These are phyloP conservation scores for Diarsia dahlii DNA, from an alignment of 2,888 invertebrate genomes.

Conservation along the genomic window DNA sequence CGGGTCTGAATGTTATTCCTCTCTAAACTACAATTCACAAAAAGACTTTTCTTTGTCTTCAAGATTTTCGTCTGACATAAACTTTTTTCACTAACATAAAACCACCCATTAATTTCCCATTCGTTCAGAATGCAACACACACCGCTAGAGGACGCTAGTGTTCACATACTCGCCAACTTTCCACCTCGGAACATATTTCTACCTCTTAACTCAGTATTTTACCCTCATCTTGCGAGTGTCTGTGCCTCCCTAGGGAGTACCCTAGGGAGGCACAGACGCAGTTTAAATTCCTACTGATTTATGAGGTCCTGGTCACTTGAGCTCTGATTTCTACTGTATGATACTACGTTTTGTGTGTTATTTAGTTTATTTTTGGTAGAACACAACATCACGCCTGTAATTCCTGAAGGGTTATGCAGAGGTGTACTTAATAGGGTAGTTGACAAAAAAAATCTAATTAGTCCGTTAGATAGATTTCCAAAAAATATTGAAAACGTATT, in stretches of 20 bases:
- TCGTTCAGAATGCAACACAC: conserved; percentile 21
- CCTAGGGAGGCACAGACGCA: conserved; percentile 48
- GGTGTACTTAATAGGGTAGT: no score
- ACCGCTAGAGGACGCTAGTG: not conserved
- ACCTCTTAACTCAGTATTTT: conserved; percentile 62
- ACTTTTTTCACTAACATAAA: not conserved
- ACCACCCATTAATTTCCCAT: not conserved
- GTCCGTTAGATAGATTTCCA: no score
- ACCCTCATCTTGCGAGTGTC: conserved; percentile 58
- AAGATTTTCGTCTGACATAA: not conserved
- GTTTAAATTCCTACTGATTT: conserved; percentile 68
- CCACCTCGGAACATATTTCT: conserved; percentile 60
- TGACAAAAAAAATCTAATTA: no score
- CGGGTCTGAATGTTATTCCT: not conserved
- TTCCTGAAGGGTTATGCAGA: not conserved
- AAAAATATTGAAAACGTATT: no score
- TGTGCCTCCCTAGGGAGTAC: no score
- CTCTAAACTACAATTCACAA: not conserved
- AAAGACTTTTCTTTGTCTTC: no score
- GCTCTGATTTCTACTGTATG: conserved; percentile 55
- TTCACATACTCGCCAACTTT: conserved; percentile 42
- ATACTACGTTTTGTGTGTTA: conserved; percentile 27
- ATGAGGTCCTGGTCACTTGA: conserved; percentile 59
- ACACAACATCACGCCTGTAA: not conserved
- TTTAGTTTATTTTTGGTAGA: conserved; percentile 23